These are phyloP conservation scores for Beris chalybata DNA, from an alignment of 2,888 invertebrate species.

Conservation along the genomic window DNA sequence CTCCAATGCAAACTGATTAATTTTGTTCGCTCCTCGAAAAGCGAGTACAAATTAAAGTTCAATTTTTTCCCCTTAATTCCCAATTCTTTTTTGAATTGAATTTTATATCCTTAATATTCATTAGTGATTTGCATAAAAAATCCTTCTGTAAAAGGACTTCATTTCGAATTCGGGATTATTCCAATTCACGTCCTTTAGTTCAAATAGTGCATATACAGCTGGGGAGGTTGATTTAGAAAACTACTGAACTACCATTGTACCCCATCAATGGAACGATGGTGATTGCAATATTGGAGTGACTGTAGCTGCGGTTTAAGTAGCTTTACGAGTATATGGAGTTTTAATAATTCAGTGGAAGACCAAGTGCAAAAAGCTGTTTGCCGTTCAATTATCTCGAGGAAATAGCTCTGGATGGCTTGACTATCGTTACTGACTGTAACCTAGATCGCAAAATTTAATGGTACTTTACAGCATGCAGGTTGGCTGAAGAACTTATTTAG, in stretches of 20 bases:
- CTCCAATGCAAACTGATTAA: no score
- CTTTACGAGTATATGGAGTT: not conserved
- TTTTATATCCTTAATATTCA: constrained; percentile 13
- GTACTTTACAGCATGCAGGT: no score
- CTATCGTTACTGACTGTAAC: no score
- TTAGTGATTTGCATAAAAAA: constrained; percentile 12
- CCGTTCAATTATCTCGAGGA: not conserved
- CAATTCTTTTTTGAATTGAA: not conserved
- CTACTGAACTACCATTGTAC: not conserved
- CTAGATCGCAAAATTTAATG: no score
- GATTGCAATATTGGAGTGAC: not conserved
- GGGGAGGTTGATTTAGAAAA: not conserved
- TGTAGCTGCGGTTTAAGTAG: not conserved
- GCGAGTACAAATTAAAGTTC: no score
- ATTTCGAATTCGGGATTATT: not conserved
- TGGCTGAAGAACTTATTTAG: no score
- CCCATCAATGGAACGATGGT: not conserved
- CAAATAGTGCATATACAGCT: not conserved
- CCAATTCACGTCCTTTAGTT: constrained; percentile 8
- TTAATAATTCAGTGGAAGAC: constrained; percentile 3
- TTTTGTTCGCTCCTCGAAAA: no score
- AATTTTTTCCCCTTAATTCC: not conserved
- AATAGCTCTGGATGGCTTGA: no score
- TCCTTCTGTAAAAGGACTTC: not conserved
- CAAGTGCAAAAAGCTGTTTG: constrained; percentile 12